phyloP scores from a whole-genome alignment of 2,113 vertebrate genomes.

The Pithys albifrons region DNA sequence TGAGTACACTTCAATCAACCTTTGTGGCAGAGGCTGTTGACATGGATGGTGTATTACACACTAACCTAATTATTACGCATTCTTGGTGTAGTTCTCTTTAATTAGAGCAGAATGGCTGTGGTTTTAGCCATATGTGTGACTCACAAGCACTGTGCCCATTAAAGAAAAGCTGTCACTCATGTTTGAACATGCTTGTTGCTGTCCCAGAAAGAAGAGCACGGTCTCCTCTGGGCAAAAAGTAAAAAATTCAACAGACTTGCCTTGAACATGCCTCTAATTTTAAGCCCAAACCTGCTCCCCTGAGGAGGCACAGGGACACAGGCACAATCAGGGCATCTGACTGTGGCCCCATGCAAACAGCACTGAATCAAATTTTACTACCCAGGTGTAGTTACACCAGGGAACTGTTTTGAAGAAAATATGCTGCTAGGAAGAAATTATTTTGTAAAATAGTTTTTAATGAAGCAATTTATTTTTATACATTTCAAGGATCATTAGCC shows the following conservation, averaged over 20 bases:
- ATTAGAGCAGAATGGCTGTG: slow-evolving; percentile 57
- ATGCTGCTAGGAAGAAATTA: slow-evolving; percentile 44
- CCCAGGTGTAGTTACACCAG: slow-evolving; percentile 39
- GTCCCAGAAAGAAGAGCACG: background rate
- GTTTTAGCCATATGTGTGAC: slow-evolving; percentile 26
- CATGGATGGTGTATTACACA: background rate
- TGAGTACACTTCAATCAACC: slow-evolving; percentile 18
- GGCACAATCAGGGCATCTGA: background rate
- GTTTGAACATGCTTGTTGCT: background rate
- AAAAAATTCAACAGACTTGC: background rate
- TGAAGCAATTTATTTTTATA: slow-evolving; percentile 69
- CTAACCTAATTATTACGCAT: slow-evolving; percentile 59
- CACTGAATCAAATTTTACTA: slow-evolving; percentile 55
- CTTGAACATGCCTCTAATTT: background rate
- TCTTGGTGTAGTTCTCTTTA: slow-evolving; percentile 62
- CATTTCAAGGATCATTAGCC: slow-evolving; percentile 56
- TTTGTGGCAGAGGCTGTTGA: slow-evolving; percentile 7
- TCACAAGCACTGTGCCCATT: slow-evolving; percentile 9
- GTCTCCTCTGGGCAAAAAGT: background rate
- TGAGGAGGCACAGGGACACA: background rate
- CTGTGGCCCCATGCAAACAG: background rate
- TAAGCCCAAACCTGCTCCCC: background rate
- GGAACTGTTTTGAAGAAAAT: slow-evolving; percentile 47
- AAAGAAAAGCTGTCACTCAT: background rate
- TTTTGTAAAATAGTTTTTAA: slow-evolving; percentile 68